These are phyloP conservation scores for Oreotragus oreotragus DNA, from an alignment of 2,113 vertebrate genomes.

Conservation along the genomic window DNA sequence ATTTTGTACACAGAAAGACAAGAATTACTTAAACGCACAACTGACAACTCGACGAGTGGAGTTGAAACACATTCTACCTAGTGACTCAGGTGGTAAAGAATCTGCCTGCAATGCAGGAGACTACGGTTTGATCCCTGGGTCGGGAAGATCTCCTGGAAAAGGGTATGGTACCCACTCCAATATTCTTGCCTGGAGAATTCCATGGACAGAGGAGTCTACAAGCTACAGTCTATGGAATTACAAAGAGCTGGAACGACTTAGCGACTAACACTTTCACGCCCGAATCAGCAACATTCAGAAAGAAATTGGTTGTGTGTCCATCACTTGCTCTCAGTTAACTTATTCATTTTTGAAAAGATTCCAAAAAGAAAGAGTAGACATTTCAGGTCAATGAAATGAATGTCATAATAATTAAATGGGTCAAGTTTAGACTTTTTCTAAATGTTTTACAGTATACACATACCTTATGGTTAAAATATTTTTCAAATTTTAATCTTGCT, in stretches of 20 bases:
- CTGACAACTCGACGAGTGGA: background rate
- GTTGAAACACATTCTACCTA: background rate
- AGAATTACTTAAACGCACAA: background rate
- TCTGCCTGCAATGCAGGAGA: background rate
- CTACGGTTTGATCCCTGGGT: background rate
- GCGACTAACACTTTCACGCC: background rate
- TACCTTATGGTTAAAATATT: conserved; percentile 99
- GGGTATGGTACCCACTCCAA: background rate
- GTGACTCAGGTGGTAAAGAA: background rate
- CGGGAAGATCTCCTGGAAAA: background rate
- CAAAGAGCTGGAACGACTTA: background rate
- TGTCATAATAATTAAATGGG: background rate
- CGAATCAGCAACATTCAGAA: background rate
- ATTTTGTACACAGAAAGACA: background rate
- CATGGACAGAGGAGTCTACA: background rate
- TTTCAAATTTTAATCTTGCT: conserved; percentile 97
- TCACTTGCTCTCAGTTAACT: background rate
- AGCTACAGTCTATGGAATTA: background rate
- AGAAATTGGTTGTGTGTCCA: background rate
- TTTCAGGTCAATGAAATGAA: background rate
- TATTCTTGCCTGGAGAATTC: background rate
- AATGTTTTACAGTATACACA: conserved; percentile 34
- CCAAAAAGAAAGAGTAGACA: background rate
- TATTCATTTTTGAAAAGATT: conserved; percentile 32
- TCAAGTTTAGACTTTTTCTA: background rate